Base-by-base conservation (phyloP, 2,888 invertebrate genomes). In the Harpagoxenus sublaevis region DNA sequence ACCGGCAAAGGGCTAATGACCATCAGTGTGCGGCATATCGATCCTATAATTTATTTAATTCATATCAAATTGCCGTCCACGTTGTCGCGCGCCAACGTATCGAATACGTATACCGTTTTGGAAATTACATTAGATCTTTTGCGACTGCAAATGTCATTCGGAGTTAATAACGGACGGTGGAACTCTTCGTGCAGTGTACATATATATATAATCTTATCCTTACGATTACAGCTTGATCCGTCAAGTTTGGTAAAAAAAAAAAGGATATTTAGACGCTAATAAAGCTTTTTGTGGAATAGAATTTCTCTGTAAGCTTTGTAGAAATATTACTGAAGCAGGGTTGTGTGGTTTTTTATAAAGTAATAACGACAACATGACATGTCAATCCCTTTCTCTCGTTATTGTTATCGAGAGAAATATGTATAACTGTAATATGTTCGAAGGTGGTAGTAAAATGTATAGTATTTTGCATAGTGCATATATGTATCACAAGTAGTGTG, bases 61-160 rank as follows among this genome's bases (percentile, higher is more conserved):
- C 23, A 63, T 51, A 79, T 70, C 48, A 73, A 79, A 71, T 79
- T 79, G n/a, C 35, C 79, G 28, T 79, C 73, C 73, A 51, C 31
- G 42, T 23, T 73, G 39, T 79, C 73, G 57, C 55, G 23, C 39
- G 48, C 9, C 15, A 77, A 53, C 18, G 15, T 63, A 28, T 35
- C 18, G 9, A 66, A 28, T 42, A 78, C 18, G 2, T 70, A 48
- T 10, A 42, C 42, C 23, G 2, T 48, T 71, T 71, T 60, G 60
- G 28, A 71, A 6, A 57, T 79, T 78, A 68, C 31, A 3, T 23
- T 23, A 63, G 12, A 18, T 15, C 6, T 51, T 65, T 71, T 18
- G 9, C 42, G 57, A 57, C 10, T 55, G 42, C 31, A 74, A 35
- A 48, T 63, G 9, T 57, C 6, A 28, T 45, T 55, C 12, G 35